A percentile compares a stretch with the other conserved stretches of the same genome.
phyloP scores from a whole-genome alignment of 2,113 vertebrate genomes.

The Nestor notabilis region DNA sequence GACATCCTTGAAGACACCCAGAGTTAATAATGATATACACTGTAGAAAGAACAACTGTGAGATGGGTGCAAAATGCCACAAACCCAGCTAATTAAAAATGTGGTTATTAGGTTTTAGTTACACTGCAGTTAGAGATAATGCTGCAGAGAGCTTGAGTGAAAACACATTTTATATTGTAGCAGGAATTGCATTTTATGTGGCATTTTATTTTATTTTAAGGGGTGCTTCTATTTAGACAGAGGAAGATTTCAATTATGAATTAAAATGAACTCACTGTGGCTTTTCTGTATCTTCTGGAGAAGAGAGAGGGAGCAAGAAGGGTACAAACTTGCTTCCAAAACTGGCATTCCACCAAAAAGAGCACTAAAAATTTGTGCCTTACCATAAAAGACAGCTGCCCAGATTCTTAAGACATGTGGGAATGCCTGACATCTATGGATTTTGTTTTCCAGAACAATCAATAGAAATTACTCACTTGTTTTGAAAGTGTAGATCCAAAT shows the following conservation, averaged over 20 bases:
- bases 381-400: background rate
- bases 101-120: constrained; percentile 72
- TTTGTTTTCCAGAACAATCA: background rate
- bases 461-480: background rate
- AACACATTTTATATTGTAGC: constrained; percentile 18
- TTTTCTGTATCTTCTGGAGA: background rate
- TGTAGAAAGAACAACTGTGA: constrained; percentile 52
- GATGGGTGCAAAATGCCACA: constrained; percentile 60
- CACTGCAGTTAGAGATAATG: constrained; percentile 58
- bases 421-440: background rate
- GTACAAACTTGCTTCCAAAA: background rate
- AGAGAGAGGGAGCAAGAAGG: background rate
- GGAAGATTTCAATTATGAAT: background rate
- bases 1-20: constrained; percentile 55
- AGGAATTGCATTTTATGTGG: constrained; percentile 44
- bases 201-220: constrained; percentile 57
- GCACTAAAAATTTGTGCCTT: background rate
- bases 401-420: background rate
- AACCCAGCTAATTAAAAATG: constrained; percentile 75
- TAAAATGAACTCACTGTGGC: background rate
- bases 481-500: background rate
- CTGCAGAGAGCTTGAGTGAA: constrained; percentile 10
- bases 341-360: background rate
- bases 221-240: constrained; percentile 23
- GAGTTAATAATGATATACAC: constrained; percentile 65